Conservation (phyloP, 2,113 vertebrate genomes). For the Daphoenositta chrysoptera region DNA sequence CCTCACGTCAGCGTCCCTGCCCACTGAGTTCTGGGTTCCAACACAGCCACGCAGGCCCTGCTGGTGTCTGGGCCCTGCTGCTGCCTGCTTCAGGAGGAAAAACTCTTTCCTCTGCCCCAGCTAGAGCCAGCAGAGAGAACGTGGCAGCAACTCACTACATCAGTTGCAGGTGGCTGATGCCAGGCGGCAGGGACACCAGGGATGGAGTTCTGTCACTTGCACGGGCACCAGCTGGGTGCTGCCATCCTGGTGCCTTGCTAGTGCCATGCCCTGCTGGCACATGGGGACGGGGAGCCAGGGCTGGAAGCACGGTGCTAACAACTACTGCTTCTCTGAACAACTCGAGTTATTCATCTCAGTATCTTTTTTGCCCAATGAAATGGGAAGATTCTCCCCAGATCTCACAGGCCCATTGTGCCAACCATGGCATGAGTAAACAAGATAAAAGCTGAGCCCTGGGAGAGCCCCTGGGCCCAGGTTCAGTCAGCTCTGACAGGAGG, state of each 20-base stretch:
- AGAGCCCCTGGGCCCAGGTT: background rate
- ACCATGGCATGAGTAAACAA: background rate
- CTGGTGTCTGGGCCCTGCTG: background rate
- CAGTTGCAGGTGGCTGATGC: background rate
- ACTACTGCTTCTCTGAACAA: background rate
- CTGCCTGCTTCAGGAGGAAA: background rate
- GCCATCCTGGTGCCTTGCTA: background rate
- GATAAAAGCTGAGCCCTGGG: background rate
- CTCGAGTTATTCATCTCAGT: accelerated
- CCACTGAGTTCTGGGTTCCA: accelerated
- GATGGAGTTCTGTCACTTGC: accelerated
- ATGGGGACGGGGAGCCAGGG: background rate
- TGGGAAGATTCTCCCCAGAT: background rate
- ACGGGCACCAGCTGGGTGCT: background rate
- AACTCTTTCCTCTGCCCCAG: background rate
- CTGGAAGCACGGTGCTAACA: accelerated
- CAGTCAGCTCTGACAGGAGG: accelerated
- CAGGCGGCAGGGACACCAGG: background rate
- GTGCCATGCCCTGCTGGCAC: background rate
- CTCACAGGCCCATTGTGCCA: background rate
- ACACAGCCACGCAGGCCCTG: background rate
- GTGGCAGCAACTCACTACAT: background rate
- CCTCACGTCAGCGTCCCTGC: accelerated
- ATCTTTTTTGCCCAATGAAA: background rate
- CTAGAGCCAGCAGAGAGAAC: background rate